Evolutionary conservation across 2,797 vertebrate species (phyloP).

Genomic region (Myripristis jacobus): DNA sequence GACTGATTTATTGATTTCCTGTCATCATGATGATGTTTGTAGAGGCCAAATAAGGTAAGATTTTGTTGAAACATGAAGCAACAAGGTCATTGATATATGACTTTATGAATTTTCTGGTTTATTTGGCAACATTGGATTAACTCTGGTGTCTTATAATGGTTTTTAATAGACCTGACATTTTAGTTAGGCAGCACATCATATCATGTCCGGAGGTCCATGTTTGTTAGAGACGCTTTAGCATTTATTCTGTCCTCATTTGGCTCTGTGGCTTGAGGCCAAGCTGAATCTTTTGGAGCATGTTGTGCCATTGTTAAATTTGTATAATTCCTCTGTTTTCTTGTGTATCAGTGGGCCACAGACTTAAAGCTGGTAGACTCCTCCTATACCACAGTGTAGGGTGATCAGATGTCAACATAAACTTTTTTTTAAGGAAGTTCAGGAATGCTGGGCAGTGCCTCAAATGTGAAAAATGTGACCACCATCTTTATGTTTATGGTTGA

Average conservation of each 20-base stretch:
- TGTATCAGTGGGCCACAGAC: background rate
- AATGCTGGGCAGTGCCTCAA: background rate
- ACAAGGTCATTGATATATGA: too few relatives aligned
- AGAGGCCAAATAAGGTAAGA: background rate
- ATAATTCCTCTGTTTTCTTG: slow-evolving; percentile 7
- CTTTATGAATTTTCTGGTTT: too few relatives aligned
- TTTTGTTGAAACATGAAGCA: background rate
- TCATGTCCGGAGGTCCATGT: slow-evolving; percentile 47
- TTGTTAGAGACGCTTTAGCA: slow-evolving; percentile 11
- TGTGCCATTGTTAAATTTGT: background rate
- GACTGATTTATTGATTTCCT: background rate
- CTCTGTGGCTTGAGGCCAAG: slow-evolving; percentile 14
- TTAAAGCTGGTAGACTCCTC: background rate
- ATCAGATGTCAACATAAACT: background rate
- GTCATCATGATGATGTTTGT: background rate
- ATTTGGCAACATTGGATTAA: too few relatives aligned
- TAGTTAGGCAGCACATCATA: slow-evolving; percentile 36
- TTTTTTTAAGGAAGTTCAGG: too few relatives aligned
- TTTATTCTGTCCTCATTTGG: slow-evolving; percentile 39
- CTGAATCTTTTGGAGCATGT: too few relatives aligned
- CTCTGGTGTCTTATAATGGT: slow-evolving; percentile 31
- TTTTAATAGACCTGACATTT: slow-evolving; percentile 69
- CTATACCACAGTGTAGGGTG: background rate
- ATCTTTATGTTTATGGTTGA: background rate
- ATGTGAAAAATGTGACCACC: background rate